Percentiles rank a stretch among this genome's conserved stretches.
These are phyloP conservation scores for Toxostoma redivivum DNA, from an alignment of 2,113 vertebrate species.

Conservation along the genomic window DNA sequence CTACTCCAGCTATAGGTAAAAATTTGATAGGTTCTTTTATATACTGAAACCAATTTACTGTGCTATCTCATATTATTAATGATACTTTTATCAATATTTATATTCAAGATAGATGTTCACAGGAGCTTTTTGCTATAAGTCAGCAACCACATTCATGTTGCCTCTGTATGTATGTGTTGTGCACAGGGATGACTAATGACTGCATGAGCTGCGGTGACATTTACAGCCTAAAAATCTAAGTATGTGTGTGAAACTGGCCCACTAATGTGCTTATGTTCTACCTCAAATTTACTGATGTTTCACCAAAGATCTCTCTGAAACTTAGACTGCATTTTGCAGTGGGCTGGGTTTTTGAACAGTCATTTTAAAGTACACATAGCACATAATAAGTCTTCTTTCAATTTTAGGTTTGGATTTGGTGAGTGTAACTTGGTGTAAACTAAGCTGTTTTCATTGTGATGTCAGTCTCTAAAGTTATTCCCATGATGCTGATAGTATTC, in stretches of 20 bases:
- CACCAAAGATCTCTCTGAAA: neutral
- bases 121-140: neutral
- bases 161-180: neutral
- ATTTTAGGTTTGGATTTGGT: neutral
- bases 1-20: neutral
- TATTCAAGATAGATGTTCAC: neutral
- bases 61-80: neutral
- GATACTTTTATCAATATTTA: neutral
- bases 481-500: neutral
- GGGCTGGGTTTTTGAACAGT: neutral
- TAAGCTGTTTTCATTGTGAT: neutral
- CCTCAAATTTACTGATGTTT: neutral
- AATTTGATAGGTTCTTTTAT: neutral
- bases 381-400: neutral
- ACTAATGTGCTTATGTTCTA: neutral
- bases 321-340: neutral
- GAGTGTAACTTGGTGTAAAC: neutral
- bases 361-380: neutral
- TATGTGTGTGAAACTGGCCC: neutral
- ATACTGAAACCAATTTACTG: neutral
- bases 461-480: neutral
- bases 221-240: slow-evolving; percentile 9
- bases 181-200: slow-evolving; percentile 3
- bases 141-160: neutral
- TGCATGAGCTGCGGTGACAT: neutral